phyloP scores from a whole-genome alignment of 2,797 vertebrate genomes.

The Salarias fasciatus region DNA sequence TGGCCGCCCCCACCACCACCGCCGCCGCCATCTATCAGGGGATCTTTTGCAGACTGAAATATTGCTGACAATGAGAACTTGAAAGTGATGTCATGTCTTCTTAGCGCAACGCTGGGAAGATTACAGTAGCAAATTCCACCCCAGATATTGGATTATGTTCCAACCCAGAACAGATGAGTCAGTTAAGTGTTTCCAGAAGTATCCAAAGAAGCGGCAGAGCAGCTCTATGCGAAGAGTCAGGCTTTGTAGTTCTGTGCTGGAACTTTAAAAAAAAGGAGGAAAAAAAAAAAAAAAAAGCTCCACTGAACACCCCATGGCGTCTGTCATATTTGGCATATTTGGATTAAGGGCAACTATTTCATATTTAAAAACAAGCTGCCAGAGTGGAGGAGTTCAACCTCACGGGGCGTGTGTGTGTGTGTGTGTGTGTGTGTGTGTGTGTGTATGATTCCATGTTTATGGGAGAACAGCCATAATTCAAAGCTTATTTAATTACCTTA shows the following conservation, averaged over 20 bases:
- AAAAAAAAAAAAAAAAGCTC: slow-evolving; percentile 3
- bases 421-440: too few relatives aligned
- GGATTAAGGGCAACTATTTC: slow-evolving; percentile 18
- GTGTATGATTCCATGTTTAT: slow-evolving; percentile 55
- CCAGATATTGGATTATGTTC: slow-evolving; percentile 64
- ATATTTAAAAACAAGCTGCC: slow-evolving; percentile 36
- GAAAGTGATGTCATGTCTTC: slow-evolving; percentile 62
- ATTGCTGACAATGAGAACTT: slow-evolving; percentile 57
- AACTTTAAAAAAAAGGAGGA: neutral
- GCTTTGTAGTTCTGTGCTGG: slow-evolving; percentile 13
- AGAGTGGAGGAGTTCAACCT: slow-evolving; percentile 9
- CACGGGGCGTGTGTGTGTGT: too few relatives aligned
- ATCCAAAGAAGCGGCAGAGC: slow-evolving; percentile 11
- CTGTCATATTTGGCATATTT: slow-evolving; percentile 35
- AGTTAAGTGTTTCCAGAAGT: slow-evolving; percentile 51
- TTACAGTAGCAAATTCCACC: slow-evolving; percentile 53
- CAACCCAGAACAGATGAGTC: slow-evolving; percentile 50
- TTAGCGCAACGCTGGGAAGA: slow-evolving; percentile 52
- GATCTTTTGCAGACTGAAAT: slow-evolving; percentile 40
- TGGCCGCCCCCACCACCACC: neutral
- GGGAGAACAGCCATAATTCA: slow-evolving; percentile 4
- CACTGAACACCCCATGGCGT: slow-evolving; percentile 21
- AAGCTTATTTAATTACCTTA: slow-evolving; percentile 69
- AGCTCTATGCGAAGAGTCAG: slow-evolving; percentile 9
- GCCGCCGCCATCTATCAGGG: slow-evolving; percentile 47